These are phyloP conservation scores for Philopotamus ludificatus DNA, from an alignment of 1,140 invertebrate genomes.

Conservation along the genomic window DNA sequence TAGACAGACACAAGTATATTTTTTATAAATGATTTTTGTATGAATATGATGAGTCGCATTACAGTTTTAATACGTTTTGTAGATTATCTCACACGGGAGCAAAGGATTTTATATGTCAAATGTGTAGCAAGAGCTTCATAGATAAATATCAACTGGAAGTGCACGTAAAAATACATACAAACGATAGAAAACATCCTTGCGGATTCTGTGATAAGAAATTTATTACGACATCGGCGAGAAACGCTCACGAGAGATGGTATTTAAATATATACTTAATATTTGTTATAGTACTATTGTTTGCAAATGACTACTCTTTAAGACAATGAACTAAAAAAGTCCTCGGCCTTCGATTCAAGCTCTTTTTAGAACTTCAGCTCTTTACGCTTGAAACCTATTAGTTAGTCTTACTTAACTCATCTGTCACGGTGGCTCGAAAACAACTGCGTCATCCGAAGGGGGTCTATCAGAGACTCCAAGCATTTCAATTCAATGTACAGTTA, in stretches of 20 bases:
- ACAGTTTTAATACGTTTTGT: no score
- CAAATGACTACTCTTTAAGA: no score
- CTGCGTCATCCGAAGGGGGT: no score
- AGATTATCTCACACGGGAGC: constrained; percentile 43
- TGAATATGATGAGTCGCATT: no score
- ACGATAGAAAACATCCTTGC: constrained; percentile 53
- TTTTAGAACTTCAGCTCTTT: no score
- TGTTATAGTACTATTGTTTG: constrained; percentile 1
- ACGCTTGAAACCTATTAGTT: no score
- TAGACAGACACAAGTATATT: constrained; percentile 41
- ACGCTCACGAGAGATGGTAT: constrained; percentile 36
- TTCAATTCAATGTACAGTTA: no score
- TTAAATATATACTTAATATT: constrained; percentile 1
- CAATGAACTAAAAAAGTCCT: no score
- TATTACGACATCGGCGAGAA: constrained; percentile 38
- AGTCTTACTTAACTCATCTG: no score
- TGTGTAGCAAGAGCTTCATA: constrained; percentile 48
- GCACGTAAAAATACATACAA: constrained; percentile 54
- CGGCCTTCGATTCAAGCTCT: no score
- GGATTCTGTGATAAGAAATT: constrained; percentile 49
- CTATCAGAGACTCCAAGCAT: no score
- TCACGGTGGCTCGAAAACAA: no score
- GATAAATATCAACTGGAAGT: constrained; percentile 46
- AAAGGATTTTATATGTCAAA: constrained; percentile 43
- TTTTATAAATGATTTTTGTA: background rate